phyloP scores from a whole-genome alignment of 2,113 vertebrate genomes.

The Fukomys damarensis region DNA sequence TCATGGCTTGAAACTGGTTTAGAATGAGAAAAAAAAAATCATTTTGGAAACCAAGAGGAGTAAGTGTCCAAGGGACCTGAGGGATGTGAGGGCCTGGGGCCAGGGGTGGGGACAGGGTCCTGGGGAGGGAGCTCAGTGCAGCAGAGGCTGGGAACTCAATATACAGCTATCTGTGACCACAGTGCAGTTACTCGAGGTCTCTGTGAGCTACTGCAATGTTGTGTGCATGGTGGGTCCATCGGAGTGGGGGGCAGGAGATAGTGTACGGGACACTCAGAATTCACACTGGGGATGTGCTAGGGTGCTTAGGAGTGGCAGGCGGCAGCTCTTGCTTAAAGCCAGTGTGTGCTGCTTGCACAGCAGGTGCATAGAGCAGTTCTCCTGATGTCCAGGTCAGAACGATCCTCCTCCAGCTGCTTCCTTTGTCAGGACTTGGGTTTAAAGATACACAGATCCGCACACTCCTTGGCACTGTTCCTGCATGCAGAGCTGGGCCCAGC shows the following conservation, averaged over 20 bases:
- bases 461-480: not conserved
- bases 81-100: accelerated
- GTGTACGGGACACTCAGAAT: accelerated
- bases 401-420: accelerated
- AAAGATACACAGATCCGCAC: accelerated
- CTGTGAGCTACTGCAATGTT: accelerated
- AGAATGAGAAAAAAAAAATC: not conserved
- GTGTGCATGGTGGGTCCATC: accelerated
- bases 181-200: not conserved
- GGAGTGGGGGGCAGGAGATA: accelerated
- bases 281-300: accelerated
- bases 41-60: no score
- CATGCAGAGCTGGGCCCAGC: accelerated
- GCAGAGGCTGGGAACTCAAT: no score
- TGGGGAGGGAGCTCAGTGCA: accelerated
- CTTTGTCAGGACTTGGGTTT: not conserved
- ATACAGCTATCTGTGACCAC: not conserved
- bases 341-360: accelerated
- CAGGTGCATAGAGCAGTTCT: accelerated
- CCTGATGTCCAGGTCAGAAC: not conserved
- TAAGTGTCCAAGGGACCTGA: not conserved
- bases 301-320: no score
- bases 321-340: not conserved
- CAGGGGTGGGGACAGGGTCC: accelerated
- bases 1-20: not conserved